Evolutionary conservation across 2,888 invertebrate species (phyloP).

Genomic region (Epistrophe eligans): DNA sequence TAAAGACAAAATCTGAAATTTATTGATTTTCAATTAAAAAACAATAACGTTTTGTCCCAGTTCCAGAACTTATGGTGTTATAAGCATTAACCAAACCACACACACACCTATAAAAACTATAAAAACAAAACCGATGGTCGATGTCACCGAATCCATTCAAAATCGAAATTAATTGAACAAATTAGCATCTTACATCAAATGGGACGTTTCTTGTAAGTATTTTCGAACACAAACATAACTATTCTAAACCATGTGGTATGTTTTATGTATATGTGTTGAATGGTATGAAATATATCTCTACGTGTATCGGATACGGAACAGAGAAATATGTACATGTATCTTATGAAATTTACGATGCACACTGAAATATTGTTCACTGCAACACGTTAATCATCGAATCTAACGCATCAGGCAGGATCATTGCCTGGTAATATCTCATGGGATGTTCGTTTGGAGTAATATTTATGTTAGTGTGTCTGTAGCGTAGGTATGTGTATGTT

Average conservation of each 20-base stretch:
- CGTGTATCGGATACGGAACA: constrained; percentile 43
- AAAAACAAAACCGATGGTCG: constrained; percentile 30
- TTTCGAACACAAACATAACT: constrained; percentile 10
- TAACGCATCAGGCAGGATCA: constrained; percentile 66
- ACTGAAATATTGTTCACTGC: constrained; percentile 66
- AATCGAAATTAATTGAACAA: constrained; percentile 67
- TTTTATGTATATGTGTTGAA: background rate
- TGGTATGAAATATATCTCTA: constrained; percentile 51
- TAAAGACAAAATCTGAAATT: background rate
- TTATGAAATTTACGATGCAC: constrained; percentile 63
- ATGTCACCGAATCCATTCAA: constrained; percentile 34
- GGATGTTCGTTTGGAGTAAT: constrained; percentile 37
- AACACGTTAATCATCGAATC: constrained; percentile 72
- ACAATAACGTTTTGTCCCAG: background rate
- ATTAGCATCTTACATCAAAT: constrained; percentile 74
- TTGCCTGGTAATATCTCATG: constrained; percentile 66
- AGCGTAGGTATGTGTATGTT: background rate
- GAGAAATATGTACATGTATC: constrained; percentile 57
- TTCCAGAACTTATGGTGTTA: background rate
- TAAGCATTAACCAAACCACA: constrained; percentile 8
- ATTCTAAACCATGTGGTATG: background rate
- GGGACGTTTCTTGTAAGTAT: constrained; percentile 64
- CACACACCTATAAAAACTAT: background rate
- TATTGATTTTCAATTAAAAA: constrained; percentile 45
- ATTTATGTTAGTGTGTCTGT: background rate